Conservation (phyloP, 2,888 invertebrate genomes). For the Troglohyphantes excavatus region DNA sequence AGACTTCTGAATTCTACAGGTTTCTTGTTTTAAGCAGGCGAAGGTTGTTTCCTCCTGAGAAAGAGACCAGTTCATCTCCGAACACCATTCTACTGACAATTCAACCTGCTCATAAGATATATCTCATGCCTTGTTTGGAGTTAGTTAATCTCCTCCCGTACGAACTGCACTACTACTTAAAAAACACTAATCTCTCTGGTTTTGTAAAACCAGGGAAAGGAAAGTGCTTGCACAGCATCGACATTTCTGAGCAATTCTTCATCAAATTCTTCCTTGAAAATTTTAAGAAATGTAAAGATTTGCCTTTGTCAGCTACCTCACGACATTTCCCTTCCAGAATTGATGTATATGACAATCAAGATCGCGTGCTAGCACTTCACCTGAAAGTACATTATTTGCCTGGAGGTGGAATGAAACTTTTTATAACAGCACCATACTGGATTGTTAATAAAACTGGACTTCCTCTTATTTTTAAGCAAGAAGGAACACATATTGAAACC, state of each 20-base stretch:
- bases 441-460: conserved; percentile 97
- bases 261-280: conserved; percentile 91
- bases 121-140: conserved; percentile 91
- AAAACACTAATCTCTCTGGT: conserved; percentile 82
- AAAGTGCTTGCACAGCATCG: conserved; percentile 84
- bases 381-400: conserved; percentile 86
- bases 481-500: conserved; percentile 89
- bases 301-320: conserved; percentile 84
- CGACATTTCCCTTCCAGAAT: conserved; percentile 87
- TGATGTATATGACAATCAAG: conserved; percentile 88
- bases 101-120: conserved; percentile 92
- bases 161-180: conserved; percentile 83
- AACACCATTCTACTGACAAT: conserved; percentile 2
- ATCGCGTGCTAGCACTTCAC: conserved; percentile 89
- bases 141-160: conserved; percentile 93
- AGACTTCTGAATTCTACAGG: conserved; percentile 59
- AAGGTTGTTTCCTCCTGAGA: conserved; percentile 90
- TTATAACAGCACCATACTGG: conserved; percentile 94
- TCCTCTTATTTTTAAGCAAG: conserved; percentile 97
- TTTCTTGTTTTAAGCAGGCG: conserved; percentile 82
- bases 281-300: conserved; percentile 88
- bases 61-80: conserved; percentile 31
- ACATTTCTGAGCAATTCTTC: conserved; percentile 88
- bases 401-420: conserved; percentile 87
- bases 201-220: conserved; percentile 84